These are phyloP conservation scores for Meloidogyne floridensis DNA, from an alignment of 1,140 invertebrate species.

Conservation along the genomic window DNA sequence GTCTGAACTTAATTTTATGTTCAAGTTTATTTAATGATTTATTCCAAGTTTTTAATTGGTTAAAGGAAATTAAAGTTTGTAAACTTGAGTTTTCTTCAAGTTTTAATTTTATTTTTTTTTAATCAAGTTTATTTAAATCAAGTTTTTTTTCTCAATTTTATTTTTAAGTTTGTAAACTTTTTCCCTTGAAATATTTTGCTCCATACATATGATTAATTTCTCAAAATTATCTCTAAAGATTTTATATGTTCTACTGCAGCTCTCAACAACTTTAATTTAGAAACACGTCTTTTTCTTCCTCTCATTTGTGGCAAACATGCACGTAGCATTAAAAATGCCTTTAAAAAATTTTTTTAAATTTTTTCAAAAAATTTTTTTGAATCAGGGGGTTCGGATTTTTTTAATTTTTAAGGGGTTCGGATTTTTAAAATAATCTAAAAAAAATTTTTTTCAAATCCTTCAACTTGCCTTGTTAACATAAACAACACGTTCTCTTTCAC, in stretches of 20 bases:
- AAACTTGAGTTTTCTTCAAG: too few relatives aligned
- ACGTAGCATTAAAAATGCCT: slow-evolving; percentile 57
- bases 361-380: neutral
- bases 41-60: too few relatives aligned
- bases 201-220: neutral
- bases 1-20: too few relatives aligned
- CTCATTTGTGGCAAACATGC: slow-evolving; percentile 45
- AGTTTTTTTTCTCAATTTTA: too few relatives aligned
- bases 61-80: too few relatives aligned
- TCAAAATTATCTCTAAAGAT: slow-evolving; percentile 27
- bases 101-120: too few relatives aligned
- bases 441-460: neutral
- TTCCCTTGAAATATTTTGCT: neutral
- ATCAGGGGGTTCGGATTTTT: neutral
- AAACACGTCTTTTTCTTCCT: slow-evolving; percentile 53
- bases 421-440: neutral
- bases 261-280: slow-evolving; percentile 57
- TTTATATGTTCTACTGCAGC: slow-evolving; percentile 60
- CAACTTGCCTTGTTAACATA: slow-evolving; percentile 54
- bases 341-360: slow-evolving; percentile 1
- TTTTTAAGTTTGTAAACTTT: too few relatives aligned
- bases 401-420: neutral
- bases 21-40: too few relatives aligned
- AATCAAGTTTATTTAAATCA: too few relatives aligned
- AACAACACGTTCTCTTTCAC: slow-evolving; percentile 55